Evolutionary conservation across 1,140 invertebrate genomes (phyloP).

Genomic region (Gryon sp.): DNA sequence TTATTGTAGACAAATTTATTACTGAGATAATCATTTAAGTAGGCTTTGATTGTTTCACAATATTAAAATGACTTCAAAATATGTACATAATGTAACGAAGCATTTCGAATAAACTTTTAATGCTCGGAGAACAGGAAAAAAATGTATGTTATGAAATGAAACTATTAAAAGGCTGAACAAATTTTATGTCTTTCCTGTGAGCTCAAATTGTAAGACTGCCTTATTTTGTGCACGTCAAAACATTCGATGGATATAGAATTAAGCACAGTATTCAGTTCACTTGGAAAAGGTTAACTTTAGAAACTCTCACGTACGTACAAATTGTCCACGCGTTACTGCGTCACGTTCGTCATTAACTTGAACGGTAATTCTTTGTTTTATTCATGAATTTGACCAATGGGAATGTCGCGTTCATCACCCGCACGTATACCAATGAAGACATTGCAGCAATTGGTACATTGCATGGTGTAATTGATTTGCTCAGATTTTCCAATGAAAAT

Average conservation of each 20-base stretch:
- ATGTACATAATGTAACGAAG: no score
- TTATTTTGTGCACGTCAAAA: slow-evolving; percentile 12
- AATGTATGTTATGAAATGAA: no score
- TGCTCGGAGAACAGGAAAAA: no score
- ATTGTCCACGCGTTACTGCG: slow-evolving; percentile 3
- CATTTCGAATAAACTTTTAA: no score
- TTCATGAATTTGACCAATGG: slow-evolving; percentile 1
- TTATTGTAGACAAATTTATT: not conserved
- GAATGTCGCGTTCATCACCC: slow-evolving; percentile 6
- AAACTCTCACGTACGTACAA: slow-evolving; percentile 5
- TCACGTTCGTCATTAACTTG: slow-evolving; percentile 11
- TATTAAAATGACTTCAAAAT: no score
- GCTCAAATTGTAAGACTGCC: slow-evolving; percentile 1
- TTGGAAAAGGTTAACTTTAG: not conserved
- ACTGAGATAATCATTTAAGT: not conserved
- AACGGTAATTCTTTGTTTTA: slow-evolving; percentile 18
- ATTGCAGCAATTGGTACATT: not conserved
- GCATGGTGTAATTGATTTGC: slow-evolving; percentile 29
- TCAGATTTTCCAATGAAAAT: slow-evolving; percentile 16
- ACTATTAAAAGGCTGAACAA: no score
- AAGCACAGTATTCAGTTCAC: slow-evolving; percentile 2
- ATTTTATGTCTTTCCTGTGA: no score
- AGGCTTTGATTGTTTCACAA: not conserved
- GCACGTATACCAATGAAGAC: not conserved
- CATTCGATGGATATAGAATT: slow-evolving; percentile 1